Base-by-base conservation (phyloP, 2,797 vertebrate species). In the Melanotaenia pygmaea region DNA sequence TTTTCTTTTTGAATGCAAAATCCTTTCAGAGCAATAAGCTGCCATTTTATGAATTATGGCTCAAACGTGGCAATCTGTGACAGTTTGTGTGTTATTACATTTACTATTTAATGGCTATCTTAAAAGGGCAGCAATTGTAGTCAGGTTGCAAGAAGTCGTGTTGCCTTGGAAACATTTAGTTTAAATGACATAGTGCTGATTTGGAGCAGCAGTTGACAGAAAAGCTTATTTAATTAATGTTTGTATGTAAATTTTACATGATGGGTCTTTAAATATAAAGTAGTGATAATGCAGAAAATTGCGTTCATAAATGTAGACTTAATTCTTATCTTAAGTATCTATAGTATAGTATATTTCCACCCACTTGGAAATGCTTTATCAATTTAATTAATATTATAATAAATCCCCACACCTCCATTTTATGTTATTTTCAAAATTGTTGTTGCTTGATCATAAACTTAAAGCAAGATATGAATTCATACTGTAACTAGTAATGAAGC, bases 31-130 rank as follows among this genome's bases (percentile, higher is more conserved):
- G 43, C 18, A 24, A 45, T 68, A 24, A 2, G 22, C 54, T 64
- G 70, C 34, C 12, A 60, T n/a, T 70, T 60, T 6, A 58, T 35
- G 22, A 67, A 47, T 35, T 26, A 3, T 24, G 34, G n/a, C 9
- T 22, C 14, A 59, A 26, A 63, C 45, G 28, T 66, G 32, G 40
- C 43, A 59, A 26, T 16, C 61, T 40, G 18, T 43, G 40, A 43
- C 40, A 43, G 40, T 5, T 16, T 28, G 4, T 53, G 20, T 58
- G 34, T 20, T 47, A 57, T 51, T 70, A 34, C 9, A 56, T 72
- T 68, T 14, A 57, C 53, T 61, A 40, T 43, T 16, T 20, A 35
- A 57, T 30, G 14, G 1, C 9, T 22, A 24, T 24, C 34, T 65
- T 12, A 43, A 28, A 18, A 18, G 5, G 38, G 4, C 24, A 32